Evolutionary conservation across 2,797 vertebrate genomes (phyloP).

Genomic region (Cyclura pinguis): DNA sequence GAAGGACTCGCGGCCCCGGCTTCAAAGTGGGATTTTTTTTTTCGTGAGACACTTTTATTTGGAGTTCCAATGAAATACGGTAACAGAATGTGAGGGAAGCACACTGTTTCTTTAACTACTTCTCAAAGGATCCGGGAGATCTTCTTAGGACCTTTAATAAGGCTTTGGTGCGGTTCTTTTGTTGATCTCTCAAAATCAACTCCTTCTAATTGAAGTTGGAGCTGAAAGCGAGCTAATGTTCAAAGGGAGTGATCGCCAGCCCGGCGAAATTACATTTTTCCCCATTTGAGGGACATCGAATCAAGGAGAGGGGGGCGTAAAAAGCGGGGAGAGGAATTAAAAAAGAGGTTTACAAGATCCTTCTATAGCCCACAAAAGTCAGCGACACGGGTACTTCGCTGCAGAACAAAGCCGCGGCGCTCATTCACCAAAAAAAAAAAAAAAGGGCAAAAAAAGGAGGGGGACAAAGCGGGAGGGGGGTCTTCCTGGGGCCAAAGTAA

Average conservation of each 20-base stretch:
- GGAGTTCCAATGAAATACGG: slow-evolving; percentile 79
- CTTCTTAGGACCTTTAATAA: slow-evolving; percentile 77
- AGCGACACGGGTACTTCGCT: slow-evolving; percentile 81
- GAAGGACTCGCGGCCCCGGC: slow-evolving; percentile 63
- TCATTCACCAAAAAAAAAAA: slow-evolving; percentile 28
- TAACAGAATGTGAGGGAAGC: slow-evolving; percentile 81
- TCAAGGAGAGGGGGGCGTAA: slow-evolving; percentile 76
- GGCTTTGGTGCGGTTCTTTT: slow-evolving; percentile 82
- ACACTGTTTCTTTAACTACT: slow-evolving; percentile 82
- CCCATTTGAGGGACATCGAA: slow-evolving; percentile 76
- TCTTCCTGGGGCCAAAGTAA: neutral
- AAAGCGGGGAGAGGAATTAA: slow-evolving; percentile 49
- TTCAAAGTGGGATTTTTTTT: slow-evolving; percentile 75
- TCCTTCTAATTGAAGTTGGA: slow-evolving; percentile 84
- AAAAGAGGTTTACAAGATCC: slow-evolving; percentile 74
- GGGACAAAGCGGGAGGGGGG: neutral
- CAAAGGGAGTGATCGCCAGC: slow-evolving; percentile 85
- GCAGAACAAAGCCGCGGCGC: slow-evolving; percentile 81
- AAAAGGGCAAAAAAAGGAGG: slow-evolving; percentile 26
- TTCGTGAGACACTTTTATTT: neutral
- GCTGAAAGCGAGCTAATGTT: slow-evolving; percentile 93
- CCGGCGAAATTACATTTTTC: slow-evolving; percentile 78
- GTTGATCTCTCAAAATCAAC: slow-evolving; percentile 86
- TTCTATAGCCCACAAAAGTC: slow-evolving; percentile 84
- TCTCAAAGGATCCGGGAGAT: slow-evolving; percentile 79